phyloP scores from a whole-genome alignment of 2,797 vertebrate genomes.

The Gallinago stenura region DNA sequence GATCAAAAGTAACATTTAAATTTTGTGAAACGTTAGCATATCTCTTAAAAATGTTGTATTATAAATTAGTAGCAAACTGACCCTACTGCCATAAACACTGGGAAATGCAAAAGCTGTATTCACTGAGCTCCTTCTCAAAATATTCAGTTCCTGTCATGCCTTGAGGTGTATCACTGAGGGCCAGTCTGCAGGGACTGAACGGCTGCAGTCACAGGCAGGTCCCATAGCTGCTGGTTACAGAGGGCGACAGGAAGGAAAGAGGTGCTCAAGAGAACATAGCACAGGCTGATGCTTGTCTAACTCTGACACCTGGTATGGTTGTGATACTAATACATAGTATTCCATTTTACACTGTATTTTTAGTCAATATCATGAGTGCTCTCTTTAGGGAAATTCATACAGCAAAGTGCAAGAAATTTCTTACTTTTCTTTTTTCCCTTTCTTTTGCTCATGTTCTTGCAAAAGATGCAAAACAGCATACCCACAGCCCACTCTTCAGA shows the following conservation, averaged over 20 bases:
- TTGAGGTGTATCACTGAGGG: background rate
- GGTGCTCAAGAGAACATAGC: background rate
- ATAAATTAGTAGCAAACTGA: slow-evolving; percentile 35
- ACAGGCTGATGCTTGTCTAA: background rate
- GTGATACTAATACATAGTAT: background rate
- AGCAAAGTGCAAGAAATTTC: background rate
- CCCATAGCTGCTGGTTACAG: background rate
- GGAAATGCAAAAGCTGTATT: background rate
- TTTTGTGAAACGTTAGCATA: slow-evolving; percentile 26
- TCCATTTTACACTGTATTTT: background rate
- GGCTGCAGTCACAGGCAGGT: background rate
- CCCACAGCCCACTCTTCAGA: background rate
- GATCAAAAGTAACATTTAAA: slow-evolving; percentile 6
- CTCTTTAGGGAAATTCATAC: background rate
- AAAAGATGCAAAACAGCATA: background rate
- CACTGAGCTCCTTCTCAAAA: slow-evolving; percentile 8
- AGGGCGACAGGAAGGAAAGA: background rate
- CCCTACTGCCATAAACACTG: slow-evolving; percentile 20
- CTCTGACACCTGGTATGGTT: background rate
- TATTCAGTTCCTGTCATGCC: background rate
- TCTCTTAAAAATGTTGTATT: slow-evolving; percentile 30
- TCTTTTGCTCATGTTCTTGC: background rate
- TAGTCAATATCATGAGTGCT: background rate
- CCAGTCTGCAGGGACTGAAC: background rate
- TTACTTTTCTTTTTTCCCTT: background rate